Evolutionary conservation across 1,140 invertebrate genomes (phyloP).

Genomic region (Anagrus nilaparvatae): DNA sequence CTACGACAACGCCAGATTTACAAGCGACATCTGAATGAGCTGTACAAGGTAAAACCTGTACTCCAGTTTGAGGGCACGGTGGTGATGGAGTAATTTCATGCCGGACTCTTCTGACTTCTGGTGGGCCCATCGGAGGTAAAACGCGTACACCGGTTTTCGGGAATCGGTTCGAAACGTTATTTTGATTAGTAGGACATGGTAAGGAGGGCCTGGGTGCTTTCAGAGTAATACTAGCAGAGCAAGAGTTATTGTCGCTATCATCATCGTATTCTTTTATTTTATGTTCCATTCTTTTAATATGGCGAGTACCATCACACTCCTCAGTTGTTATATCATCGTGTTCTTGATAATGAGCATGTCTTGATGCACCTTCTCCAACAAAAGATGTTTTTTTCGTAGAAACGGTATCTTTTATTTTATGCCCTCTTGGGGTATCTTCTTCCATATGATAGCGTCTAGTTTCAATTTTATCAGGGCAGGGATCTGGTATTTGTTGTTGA

Average conservation of each 20-base stretch:
- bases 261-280: constrained; percentile 11
- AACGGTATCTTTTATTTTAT: constrained; percentile 22
- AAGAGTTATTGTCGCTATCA: constrained; percentile 13
- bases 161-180: constrained; percentile 23
- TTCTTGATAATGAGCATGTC: constrained; percentile 11
- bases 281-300: constrained; percentile 12
- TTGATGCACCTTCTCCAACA: constrained; percentile 3
- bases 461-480: constrained; percentile 14
- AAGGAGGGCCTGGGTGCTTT: constrained; percentile 19
- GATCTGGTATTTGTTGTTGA: constrained; percentile 27
- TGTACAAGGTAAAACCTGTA: constrained; percentile 33
- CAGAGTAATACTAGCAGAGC: too few relatives aligned
- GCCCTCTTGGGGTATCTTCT: constrained; percentile 30
- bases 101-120: constrained; percentile 31
- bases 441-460: constrained; percentile 26
- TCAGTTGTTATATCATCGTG: constrained; percentile 24
- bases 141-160: constrained; percentile 23
- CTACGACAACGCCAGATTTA: constrained; percentile 33
- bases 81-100: constrained; percentile 23
- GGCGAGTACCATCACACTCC: constrained; percentile 13
- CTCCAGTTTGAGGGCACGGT: constrained; percentile 32
- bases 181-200: constrained; percentile 26
- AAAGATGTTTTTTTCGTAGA: constrained; percentile 13
- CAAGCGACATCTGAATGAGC: constrained; percentile 27
- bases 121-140: constrained; percentile 23